Evolutionary conservation across 2,888 invertebrate genomes (phyloP), one percentile per base, ranked within the genome.

Genomic region (Julus scanicus): DNA sequence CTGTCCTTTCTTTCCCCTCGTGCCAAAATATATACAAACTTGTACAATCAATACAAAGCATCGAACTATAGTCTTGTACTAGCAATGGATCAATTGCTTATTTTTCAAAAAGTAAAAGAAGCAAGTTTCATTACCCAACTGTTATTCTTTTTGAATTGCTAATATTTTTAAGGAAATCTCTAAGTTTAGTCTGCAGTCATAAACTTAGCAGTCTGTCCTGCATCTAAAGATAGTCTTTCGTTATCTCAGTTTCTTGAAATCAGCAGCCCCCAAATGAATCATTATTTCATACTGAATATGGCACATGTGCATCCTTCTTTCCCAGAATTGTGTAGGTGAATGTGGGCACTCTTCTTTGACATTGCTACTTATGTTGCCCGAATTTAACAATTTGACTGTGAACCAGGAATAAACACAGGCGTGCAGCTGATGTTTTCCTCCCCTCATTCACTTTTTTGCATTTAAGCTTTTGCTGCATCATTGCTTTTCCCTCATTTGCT

Each of bases 391-490:
- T 20, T 29, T 1, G 29, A 29, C 20, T 71, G 71, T 29, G 20
- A 4, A 71, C 71, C 71, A 71, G 71, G 71, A 71, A 71, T 71
- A 71, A 71, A 71, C 71, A 71, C 29, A 29, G 71, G 71, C 71
- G 71, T 71, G 71, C 71, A n/a, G n/a, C n/a, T n/a, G n/a, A n/a
- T n/a, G 20, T 71, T 71, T 71, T 71, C 71, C 29, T 71, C 9
- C 29, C 29, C 71, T 71, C 29, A 29, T 71, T 71, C 71, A 29
- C 29, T 5, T 71, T 71, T 29, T 29, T 29, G 20, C 71, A 20
- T 29, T 6, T 29, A 6, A 71, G 29, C 29, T 71, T 17, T 2
- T n/a, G n/a, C 57, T 71, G 71, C 71, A 71, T 71, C 71, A 71
- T 71, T 71, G 71, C 71, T 71, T 71, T 29, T 17, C 9, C 48